Evolutionary conservation across 2,113 vertebrate genomes (phyloP), one percentile per base, ranked within the genome.

Genomic region (Saimiri boliviensis): DNA sequence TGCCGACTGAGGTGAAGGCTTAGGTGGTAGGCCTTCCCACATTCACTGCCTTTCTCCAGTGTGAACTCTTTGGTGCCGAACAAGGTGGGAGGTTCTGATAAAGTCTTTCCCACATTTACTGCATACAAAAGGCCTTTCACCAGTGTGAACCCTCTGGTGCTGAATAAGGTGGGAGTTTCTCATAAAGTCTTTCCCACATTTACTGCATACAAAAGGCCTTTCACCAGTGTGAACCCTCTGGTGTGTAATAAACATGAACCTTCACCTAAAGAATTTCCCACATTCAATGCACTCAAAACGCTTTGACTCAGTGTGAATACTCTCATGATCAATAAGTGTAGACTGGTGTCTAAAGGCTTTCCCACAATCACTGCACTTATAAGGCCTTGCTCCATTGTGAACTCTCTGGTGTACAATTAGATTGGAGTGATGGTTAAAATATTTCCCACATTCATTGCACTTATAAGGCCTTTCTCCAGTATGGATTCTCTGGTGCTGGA

Each of bases 161-260:
- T 90, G 91, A 73, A 96, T 97, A 52, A 97, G 97, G 63, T 97
- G 97, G 35, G 97, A 98, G 19, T 96, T 98, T 73, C 96, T 84
- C 56, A 96, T 96, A 58, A 98, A 97, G 66, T 97, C 97, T 45
- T 97, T 97, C 49, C 97, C 97, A 74, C 97, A 97, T 27, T 74
- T 95, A 58, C 93, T 93, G 68, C 97, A 97, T 40, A 98, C 97
- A 86, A 97, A 98, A 89, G 97, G 97, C 79, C 97, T 95, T 63
- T 98, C 97, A 45, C 97, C 97, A 6, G 97, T 98, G 74, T 97
- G 95, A 93, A 97, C 97, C 70, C 96, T 93, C 90, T 97, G 97
- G 63, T 98, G 97, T 47, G 94, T 94, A 45, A 97, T 92, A 42
- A 97, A 97, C 56, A 97, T 97, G 81, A 96, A 97, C n/a, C 95